Percentiles rank a stretch among this genome's conserved stretches.
These are phyloP conservation scores for Drosophila athabasca DNA, from an alignment of 1,140 invertebrate genomes.

Conservation along the genomic window DNA sequence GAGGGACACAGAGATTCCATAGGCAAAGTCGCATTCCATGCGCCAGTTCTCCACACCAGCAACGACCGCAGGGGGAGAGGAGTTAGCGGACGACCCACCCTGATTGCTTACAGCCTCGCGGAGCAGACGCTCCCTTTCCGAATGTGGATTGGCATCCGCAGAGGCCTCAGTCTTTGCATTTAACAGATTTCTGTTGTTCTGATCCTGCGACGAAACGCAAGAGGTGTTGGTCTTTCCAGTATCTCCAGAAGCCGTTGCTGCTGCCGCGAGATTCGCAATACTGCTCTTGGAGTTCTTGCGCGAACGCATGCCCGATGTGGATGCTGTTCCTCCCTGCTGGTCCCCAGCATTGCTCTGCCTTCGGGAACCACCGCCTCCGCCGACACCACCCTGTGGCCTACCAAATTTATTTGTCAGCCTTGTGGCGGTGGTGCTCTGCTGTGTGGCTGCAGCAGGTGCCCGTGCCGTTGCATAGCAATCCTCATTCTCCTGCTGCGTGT, in stretches of 20 bases:
- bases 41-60: constrained; percentile 90
- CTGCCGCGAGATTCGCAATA: constrained; percentile 46
- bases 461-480: constrained; percentile 84
- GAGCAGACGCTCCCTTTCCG: constrained; percentile 68
- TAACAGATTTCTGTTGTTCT: constrained; percentile 78
- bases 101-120: constrained; percentile 79
- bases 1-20: constrained; percentile 89
- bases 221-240: constrained; percentile 56
- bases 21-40: constrained; percentile 87
- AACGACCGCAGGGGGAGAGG: constrained; percentile 77
- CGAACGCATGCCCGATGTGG: constrained; percentile 66
- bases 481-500: constrained; percentile 86
- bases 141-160: constrained; percentile 32
- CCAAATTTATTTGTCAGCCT: constrained; percentile 66
- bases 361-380: constrained; percentile 17
- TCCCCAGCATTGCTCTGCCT: constrained; percentile 64
- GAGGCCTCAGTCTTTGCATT: constrained; percentile 70
- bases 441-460: constrained; percentile 11
- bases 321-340: constrained; percentile 22
- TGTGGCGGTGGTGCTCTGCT: constrained; percentile 26
- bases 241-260: constrained; percentile 9
- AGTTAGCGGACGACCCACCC: constrained; percentile 10
- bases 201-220: constrained; percentile 68
- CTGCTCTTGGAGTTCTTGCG: constrained; percentile 77
- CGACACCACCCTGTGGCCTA: constrained; percentile 15